A percentile compares a stretch with the other conserved stretches of the same genome.
Evolutionary conservation across 2,888 invertebrate genomes (phyloP).

Genomic region (Trachelus iudaicus): DNA sequence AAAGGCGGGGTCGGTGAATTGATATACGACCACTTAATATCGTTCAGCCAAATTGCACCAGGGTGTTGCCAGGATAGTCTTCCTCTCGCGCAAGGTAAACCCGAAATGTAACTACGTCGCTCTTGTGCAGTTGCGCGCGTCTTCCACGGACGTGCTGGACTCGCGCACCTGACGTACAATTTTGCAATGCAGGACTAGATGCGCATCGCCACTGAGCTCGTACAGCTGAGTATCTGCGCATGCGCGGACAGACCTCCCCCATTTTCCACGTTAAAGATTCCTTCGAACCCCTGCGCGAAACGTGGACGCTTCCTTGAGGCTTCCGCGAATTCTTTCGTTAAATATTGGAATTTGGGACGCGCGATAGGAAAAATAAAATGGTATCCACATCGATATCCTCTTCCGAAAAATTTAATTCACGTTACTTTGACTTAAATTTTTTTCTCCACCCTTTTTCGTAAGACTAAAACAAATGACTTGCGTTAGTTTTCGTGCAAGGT

Average conservation of each 20-base stretch:
- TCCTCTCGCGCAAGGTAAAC: background rate
- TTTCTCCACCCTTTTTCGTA: background rate
- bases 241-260: background rate
- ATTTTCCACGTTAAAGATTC: background rate
- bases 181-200: background rate
- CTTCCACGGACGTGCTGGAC: background rate
- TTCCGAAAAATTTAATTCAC: background rate
- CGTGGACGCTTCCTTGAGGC: background rate
- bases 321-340: background rate
- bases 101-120: background rate
- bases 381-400: background rate
- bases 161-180: background rate
- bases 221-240: background rate
- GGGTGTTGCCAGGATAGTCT: background rate
- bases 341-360: background rate
- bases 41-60: background rate
- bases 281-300: background rate
- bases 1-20: background rate
- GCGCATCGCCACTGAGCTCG: background rate
- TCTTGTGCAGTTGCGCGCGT: background rate
- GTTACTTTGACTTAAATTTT: background rate
- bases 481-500: background rate
- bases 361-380: background rate
- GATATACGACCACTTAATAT: background rate
- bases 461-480: background rate